Conservation (phyloP, 2,797 vertebrate genomes). For the Neosalanx taihuensis region DNA sequence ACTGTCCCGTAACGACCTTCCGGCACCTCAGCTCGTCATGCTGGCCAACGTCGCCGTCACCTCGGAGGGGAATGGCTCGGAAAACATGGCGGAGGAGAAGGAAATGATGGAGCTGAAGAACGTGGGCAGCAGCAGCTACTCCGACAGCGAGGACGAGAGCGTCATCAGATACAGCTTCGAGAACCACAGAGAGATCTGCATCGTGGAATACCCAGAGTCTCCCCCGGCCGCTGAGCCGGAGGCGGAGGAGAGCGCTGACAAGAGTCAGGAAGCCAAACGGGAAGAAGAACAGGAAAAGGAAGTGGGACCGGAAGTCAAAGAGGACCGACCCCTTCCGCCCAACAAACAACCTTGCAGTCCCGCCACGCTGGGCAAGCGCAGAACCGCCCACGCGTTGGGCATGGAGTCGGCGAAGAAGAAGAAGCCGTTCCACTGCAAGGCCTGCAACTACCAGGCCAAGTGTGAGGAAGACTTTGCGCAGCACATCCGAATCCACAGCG, state of each 20-base stretch:
- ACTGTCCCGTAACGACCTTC: constrained; percentile 80
- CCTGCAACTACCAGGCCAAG: constrained; percentile 89
- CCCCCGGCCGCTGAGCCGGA: background rate
- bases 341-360: constrained; percentile 1
- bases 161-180: constrained; percentile 70
- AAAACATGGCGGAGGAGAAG: constrained; percentile 83
- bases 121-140: constrained; percentile 83
- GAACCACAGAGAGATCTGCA: constrained; percentile 60
- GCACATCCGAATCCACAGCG: constrained; percentile 86
- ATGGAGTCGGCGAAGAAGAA: constrained; percentile 71
- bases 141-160: constrained; percentile 84
- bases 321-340: constrained; percentile 39
- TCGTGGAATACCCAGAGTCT: constrained; percentile 56
- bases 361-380: constrained; percentile 25
- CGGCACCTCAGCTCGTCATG: constrained; percentile 93
- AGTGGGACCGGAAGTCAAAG: constrained; percentile 21
- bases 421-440: constrained; percentile 93
- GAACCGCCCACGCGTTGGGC: background rate
- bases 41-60: constrained; percentile 91
- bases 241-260: background rate
- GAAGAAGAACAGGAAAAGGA: background rate
- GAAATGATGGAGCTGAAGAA: constrained; percentile 96
- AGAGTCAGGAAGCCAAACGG: background rate
- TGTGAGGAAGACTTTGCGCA: constrained; percentile 89
- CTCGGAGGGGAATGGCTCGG: constrained; percentile 73